Conservation (phyloP, 2,888 invertebrate species). For the Rhagium mordax region DNA sequence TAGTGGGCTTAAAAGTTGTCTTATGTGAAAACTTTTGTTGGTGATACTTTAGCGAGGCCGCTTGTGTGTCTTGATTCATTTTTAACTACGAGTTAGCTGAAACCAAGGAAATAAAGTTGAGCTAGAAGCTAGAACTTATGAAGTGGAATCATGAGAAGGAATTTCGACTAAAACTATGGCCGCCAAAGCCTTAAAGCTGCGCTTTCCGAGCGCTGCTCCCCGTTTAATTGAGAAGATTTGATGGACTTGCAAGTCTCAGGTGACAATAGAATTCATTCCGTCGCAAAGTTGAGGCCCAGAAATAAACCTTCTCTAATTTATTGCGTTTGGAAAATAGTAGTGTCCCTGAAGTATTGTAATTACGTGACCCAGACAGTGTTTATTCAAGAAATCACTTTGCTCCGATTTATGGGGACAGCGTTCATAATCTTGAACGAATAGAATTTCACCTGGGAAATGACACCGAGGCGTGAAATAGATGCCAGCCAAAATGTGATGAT, state of each 20-base stretch:
- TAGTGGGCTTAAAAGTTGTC: constrained; percentile 33
- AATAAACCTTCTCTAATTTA: constrained; percentile 37
- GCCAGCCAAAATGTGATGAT: too few relatives aligned
- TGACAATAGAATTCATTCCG: constrained; percentile 45
- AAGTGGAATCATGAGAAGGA: constrained; percentile 39
- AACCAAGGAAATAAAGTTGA: constrained; percentile 42
- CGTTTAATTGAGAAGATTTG: constrained; percentile 49
- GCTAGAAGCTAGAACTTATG: constrained; percentile 42
- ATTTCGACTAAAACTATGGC: constrained; percentile 36
- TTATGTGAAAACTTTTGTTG: constrained; percentile 48
- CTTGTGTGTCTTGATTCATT: constrained; percentile 48
- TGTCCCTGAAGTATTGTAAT: neutral
- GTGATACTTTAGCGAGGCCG: constrained; percentile 38
- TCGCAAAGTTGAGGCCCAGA: constrained; percentile 31
- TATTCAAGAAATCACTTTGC: constrained; percentile 1
- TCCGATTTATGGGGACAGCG: neutral
- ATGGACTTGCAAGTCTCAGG: constrained; percentile 44
- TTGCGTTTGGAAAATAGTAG: constrained; percentile 15
- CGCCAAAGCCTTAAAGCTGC: constrained; percentile 32
- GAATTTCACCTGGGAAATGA: too few relatives aligned
- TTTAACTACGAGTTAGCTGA: constrained; percentile 49
- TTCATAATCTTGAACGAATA: neutral
- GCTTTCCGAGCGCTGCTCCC: constrained; percentile 41
- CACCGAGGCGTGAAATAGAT: too few relatives aligned
- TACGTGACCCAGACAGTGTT: neutral